Base-by-base conservation (phyloP, 2,113 vertebrate genomes). In the Perca flavescens region DNA sequence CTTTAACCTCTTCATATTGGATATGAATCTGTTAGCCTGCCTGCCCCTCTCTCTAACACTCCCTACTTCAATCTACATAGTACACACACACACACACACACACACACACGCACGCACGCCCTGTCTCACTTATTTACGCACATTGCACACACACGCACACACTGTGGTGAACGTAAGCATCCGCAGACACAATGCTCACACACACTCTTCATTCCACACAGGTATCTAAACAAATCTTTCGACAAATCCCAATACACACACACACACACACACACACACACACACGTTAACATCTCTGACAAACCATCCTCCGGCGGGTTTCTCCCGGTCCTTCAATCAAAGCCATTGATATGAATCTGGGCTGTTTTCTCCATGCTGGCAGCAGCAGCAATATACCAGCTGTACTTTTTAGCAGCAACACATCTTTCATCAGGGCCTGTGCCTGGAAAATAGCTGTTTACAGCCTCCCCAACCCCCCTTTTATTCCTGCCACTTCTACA, bases 1-100 rank as follows among this genome's bases (percentile, higher is more conserved):
- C 91, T 90, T 91, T 91, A 90, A 93, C 91, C 88, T 94, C 91
- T 92, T 91, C 87, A 89, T 91, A 88, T 92, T 93, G 93, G 86
- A 90, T 91, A 91, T 89, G 89, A 93, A 94, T 91, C 91, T 90
- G 91, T 92, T 92, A 91, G 89, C 88, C 86, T 21, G 73, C 79
- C 81, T 88, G 79, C 66, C 87, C 83, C 86, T 85, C 89, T 89
- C 80, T 68, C 86, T 86, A 80, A 89, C 83, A 77, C 88, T 85
- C 77, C 64, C 80, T 73, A 75, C 75, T 79, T 83, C 80, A 84
- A 88, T 88, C 81, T 83, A 74, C 82, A 84, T 40, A 86, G 66
- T 77, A 79, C 79, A 80, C 62, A 64, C 80, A 84, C 83, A 87
- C 77, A 83, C 83, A 73, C 68, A 74, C 36, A 77, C 62, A 61